These are phyloP conservation scores for Charaxes varanes DNA, from an alignment of 1,140 invertebrate genomes.

Conservation along the genomic window DNA sequence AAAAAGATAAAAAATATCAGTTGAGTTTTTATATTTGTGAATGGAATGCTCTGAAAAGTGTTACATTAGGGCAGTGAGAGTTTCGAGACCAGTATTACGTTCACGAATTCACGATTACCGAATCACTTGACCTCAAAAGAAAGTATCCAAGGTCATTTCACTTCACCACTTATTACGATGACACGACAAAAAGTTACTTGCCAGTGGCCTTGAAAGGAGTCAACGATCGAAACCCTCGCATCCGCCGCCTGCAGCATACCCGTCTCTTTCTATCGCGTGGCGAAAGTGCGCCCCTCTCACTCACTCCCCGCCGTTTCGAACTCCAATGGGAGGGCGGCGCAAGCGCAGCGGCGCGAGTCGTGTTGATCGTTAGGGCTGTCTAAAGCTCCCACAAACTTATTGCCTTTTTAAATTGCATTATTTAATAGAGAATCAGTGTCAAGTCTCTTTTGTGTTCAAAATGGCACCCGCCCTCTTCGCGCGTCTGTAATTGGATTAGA, in stretches of 20 bases:
- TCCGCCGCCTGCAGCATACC: slow-evolving; percentile 48
- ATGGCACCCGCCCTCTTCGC: slow-evolving; percentile 1
- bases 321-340: slow-evolving; percentile 49
- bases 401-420: slow-evolving; percentile 42
- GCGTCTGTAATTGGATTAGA: neutral
- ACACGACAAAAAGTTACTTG: slow-evolving; percentile 56
- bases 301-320: slow-evolving; percentile 34
- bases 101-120: slow-evolving; percentile 6
- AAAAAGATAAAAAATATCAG: too few relatives aligned
- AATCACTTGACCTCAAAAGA: slow-evolving; percentile 54
- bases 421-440: slow-evolving; percentile 37
- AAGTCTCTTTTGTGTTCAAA: slow-evolving; percentile 17
- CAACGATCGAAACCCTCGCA: slow-evolving; percentile 65
- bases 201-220: slow-evolving; percentile 61
- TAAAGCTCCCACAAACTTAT: slow-evolving; percentile 50
- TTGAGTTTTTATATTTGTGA: too few relatives aligned
- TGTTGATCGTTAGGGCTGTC: slow-evolving; percentile 61
- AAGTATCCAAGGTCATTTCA: slow-evolving; percentile 60
- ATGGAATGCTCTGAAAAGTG: too few relatives aligned
- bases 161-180: slow-evolving; percentile 44
- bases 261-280: slow-evolving; percentile 32
- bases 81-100: slow-evolving; percentile 1
- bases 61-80: slow-evolving; percentile 13
- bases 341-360: slow-evolving; percentile 60
- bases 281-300: slow-evolving; percentile 26